Evolutionary conservation across 2,113 vertebrate species (phyloP).

Genomic region (Echinops telfairi): DNA sequence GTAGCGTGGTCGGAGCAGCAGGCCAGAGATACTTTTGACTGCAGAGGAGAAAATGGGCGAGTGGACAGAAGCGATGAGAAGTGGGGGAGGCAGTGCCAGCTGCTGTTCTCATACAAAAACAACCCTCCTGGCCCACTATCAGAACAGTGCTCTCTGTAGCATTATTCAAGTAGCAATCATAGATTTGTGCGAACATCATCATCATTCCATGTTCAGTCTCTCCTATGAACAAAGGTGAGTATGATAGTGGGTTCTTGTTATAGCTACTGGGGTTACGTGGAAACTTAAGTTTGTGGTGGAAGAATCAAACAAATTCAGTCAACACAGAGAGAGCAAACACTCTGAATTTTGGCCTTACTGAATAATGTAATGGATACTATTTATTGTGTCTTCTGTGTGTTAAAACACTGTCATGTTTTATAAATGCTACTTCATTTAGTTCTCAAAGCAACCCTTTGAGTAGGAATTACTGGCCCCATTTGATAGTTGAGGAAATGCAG

Average conservation of each 20-base stretch:
- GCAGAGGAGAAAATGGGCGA: neutral
- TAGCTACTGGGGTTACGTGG: neutral
- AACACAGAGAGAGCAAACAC: neutral
- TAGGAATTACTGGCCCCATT: neutral
- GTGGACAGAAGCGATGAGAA: neutral
- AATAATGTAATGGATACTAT: neutral
- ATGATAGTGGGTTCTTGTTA: conserved; percentile 2
- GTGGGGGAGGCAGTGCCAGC: neutral
- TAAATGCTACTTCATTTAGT: neutral
- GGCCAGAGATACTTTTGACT: neutral
- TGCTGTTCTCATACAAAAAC: conserved; percentile 7
- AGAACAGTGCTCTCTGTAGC: conserved; percentile 47
- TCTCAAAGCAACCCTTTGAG: conserved; percentile 14
- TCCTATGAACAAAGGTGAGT: conserved; percentile 14
- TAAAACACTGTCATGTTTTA: neutral
- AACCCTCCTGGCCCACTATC: neutral
- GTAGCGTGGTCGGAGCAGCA: conserved; percentile 9
- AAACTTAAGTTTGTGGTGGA: neutral
- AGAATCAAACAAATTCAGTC: neutral
- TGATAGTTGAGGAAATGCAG: neutral
- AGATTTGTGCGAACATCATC: neutral
- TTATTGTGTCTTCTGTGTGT: neutral
- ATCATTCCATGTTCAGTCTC: conserved; percentile 13
- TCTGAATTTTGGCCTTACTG: neutral
- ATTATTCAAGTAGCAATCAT: neutral